phyloP scores from a whole-genome alignment of 1,140 invertebrate species.

The Trichoplusia ni region DNA sequence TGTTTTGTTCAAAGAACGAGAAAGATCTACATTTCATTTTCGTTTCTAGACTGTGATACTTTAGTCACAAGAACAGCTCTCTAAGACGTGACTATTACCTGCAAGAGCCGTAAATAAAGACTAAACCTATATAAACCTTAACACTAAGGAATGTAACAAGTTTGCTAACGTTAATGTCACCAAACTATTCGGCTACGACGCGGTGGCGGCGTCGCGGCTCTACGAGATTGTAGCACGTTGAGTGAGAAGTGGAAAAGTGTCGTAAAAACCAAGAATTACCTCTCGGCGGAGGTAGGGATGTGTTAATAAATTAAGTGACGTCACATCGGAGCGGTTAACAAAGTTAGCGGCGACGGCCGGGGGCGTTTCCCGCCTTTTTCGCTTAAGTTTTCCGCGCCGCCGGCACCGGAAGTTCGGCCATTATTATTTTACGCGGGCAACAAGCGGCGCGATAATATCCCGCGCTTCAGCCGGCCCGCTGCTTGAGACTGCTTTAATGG shows the following conservation, averaged over 20 bases:
- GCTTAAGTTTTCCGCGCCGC: constrained; percentile 75
- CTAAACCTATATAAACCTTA: too few relatives aligned
- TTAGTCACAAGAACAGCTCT: neutral
- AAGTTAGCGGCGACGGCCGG: constrained; percentile 62
- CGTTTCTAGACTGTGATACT: neutral
- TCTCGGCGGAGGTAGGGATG: constrained; percentile 57
- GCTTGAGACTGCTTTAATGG: constrained; percentile 67
- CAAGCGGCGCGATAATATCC: constrained; percentile 82
- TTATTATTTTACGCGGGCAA: constrained; percentile 83
- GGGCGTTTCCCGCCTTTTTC: constrained; percentile 72
- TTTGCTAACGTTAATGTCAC: neutral
- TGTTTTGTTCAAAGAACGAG: too few relatives aligned
- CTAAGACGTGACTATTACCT: neutral
- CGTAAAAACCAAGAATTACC: constrained; percentile 60
- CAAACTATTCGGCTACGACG: constrained; percentile 28
- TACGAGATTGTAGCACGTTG: constrained; percentile 50
- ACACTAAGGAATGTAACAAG: neutral
- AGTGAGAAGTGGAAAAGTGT: constrained; percentile 61
- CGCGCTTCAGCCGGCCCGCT: constrained; percentile 58
- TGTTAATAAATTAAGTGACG: constrained; percentile 81
- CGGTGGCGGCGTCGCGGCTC: too few relatives aligned
- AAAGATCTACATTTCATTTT: too few relatives aligned
- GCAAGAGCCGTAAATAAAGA: too few relatives aligned
- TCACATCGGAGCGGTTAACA: constrained; percentile 70
- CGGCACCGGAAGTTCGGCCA: constrained; percentile 79